These are phyloP conservation scores for Antechinus stuartii DNA, from an alignment of 2,113 vertebrate species.

Conservation along the genomic window DNA sequence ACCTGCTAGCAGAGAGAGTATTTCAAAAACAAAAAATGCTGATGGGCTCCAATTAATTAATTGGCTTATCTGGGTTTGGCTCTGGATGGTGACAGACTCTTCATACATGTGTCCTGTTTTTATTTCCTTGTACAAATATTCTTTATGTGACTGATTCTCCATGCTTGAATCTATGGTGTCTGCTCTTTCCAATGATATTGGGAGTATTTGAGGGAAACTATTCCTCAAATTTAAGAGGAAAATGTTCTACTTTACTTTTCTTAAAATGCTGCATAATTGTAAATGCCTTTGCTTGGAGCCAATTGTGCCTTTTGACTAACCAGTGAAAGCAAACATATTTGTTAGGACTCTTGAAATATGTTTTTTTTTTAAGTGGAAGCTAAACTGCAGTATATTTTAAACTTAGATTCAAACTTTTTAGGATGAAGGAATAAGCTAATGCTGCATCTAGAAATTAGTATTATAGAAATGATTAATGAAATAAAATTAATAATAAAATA, in stretches of 20 bases:
- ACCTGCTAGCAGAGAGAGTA: not conserved
- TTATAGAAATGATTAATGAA: not conserved
- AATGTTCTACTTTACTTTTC: not conserved
- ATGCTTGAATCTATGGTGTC: not conserved
- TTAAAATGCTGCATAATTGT: not conserved
- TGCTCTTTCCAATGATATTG: not conserved
- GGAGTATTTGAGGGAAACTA: not conserved
- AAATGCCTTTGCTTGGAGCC: not conserved
- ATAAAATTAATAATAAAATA: not conserved
- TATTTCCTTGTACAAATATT: not conserved
- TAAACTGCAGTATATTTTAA: not conserved
- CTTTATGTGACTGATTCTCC: not conserved
- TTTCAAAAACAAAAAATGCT: not conserved
- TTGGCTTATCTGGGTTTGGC: not conserved
- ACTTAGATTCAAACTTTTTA: not conserved
- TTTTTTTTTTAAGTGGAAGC: not conserved
- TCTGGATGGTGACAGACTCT: not conserved
- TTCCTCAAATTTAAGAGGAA: not conserved
- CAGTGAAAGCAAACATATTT: not conserved
- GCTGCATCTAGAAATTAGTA: not conserved
- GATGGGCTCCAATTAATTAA: not conserved
- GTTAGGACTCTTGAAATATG: not conserved
- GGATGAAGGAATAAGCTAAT: not conserved
- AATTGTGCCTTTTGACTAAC: not conserved
- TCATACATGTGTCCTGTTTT: not conserved